Percentiles rank a stretch among this genome's conserved stretches.
These are phyloP conservation scores for Cottus gobio DNA, from an alignment of 2,113 vertebrate species.

Conservation along the genomic window DNA sequence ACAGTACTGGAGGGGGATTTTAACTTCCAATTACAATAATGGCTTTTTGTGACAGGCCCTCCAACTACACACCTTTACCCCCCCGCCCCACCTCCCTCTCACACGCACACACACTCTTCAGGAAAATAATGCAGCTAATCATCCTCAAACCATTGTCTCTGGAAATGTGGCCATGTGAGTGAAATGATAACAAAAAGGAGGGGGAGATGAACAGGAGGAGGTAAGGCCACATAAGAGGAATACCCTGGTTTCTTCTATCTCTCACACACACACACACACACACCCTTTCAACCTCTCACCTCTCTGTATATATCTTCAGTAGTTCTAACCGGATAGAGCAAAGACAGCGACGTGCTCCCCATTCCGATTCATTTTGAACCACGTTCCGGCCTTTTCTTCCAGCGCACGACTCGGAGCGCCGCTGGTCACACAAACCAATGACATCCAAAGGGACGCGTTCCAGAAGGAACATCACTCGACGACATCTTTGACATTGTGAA, in stretches of 20 bases:
- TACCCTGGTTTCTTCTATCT: background rate
- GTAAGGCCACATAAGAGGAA: slow-evolving; percentile 34
- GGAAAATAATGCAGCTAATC: slow-evolving; percentile 75
- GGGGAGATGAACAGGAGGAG: slow-evolving; percentile 52
- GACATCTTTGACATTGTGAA: background rate
- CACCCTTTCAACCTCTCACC: background rate
- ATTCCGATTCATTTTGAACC: background rate
- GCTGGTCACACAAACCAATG: background rate
- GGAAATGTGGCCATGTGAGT: slow-evolving; percentile 69
- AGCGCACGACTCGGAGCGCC: background rate
- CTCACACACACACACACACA: slow-evolving; percentile 1
- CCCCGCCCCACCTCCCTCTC: background rate
- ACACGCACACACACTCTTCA: slow-evolving; percentile 27
- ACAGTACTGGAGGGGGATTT: slow-evolving; percentile 75
- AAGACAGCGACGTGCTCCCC: background rate
- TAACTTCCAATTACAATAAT: slow-evolving; percentile 82
- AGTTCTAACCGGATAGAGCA: background rate
- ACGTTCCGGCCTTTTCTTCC: background rate
- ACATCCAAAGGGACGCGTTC: background rate
- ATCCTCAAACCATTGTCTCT: slow-evolving; percentile 60
- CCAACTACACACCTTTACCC: slow-evolving; percentile 57
- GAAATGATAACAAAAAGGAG: slow-evolving; percentile 62
- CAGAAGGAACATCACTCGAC: background rate
- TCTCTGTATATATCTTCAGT: background rate
- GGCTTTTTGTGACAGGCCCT: slow-evolving; percentile 73